phyloP scores from a whole-genome alignment of 2,888 invertebrate genomes.

The Stenodema calcarata region DNA sequence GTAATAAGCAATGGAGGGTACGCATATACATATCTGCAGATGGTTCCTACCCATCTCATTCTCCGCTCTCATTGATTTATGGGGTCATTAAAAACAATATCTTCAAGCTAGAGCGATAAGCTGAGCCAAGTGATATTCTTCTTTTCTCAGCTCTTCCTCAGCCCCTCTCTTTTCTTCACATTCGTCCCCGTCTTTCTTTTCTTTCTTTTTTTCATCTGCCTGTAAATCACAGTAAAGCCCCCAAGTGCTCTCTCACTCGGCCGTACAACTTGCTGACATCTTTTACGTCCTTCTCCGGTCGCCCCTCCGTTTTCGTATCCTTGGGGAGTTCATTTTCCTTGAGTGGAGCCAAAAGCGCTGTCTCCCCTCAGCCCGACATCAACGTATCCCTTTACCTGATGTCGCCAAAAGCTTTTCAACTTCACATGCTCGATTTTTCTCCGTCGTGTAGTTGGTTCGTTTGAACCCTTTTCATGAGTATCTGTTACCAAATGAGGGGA shows the following conservation, averaged over 20 bases:
- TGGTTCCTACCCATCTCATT: background rate
- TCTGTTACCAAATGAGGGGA: background rate
- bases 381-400: background rate
- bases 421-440: background rate
- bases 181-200: constrained; percentile 11
- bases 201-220: constrained; percentile 16
- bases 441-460: background rate
- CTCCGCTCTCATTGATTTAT: constrained; percentile 1
- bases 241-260: constrained; percentile 3
- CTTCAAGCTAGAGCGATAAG: constrained; percentile 34
- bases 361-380: background rate
- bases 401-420: background rate
- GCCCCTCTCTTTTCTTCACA: background rate
- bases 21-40: constrained; percentile 37
- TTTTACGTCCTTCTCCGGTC: background rate
- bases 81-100: constrained; percentile 47
- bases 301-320: background rate
- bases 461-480: background rate
- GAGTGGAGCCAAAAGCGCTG: background rate
- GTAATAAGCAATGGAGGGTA: constrained; percentile 11
- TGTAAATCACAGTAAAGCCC: constrained; percentile 24
- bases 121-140: constrained; percentile 31
- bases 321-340: constrained; percentile 12
- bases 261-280: constrained; percentile 37
- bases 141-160: background rate